These are phyloP conservation scores for Eugnorisma glareosa DNA, from an alignment of 2,888 invertebrate genomes.

Conservation along the genomic window DNA sequence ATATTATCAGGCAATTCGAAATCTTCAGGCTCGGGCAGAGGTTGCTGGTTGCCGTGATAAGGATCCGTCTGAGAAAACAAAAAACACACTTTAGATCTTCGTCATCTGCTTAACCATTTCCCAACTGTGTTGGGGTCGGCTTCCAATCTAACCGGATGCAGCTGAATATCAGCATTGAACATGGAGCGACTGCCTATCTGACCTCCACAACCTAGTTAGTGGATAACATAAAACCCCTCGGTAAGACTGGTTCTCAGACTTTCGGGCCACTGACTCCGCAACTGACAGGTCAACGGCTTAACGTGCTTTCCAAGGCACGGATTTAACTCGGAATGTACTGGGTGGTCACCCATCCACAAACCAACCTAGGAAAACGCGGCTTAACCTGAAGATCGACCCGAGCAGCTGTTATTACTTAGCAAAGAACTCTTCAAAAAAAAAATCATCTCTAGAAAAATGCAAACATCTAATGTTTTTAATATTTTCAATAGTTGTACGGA, in stretches of 20 bases:
- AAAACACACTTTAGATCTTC: background rate
- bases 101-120: background rate
- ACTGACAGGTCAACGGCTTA: too few species aligned
- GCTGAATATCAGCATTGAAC: background rate
- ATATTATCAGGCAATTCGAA: constrained; percentile 97
- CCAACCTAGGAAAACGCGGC: background rate
- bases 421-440: too few species aligned
- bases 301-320: background rate
- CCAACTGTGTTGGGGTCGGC: background rate
- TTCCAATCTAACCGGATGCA: background rate
- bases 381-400: too few species aligned
- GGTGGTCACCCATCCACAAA: background rate
- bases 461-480: too few species aligned
- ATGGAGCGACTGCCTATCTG: background rate
- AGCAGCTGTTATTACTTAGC: too few species aligned
- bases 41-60: constrained; percentile 94
- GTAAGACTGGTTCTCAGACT: background rate
- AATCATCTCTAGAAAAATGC: too few species aligned
- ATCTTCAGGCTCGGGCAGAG: constrained; percentile 95
- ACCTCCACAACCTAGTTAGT: too few species aligned
- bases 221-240: background rate
- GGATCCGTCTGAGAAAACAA: constrained; percentile 91
- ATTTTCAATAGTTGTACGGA: too few species aligned
- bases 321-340: background rate
- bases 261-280: background rate